phyloP scores from a whole-genome alignment of 2,888 invertebrate species.

The Trichacis sp. region DNA sequence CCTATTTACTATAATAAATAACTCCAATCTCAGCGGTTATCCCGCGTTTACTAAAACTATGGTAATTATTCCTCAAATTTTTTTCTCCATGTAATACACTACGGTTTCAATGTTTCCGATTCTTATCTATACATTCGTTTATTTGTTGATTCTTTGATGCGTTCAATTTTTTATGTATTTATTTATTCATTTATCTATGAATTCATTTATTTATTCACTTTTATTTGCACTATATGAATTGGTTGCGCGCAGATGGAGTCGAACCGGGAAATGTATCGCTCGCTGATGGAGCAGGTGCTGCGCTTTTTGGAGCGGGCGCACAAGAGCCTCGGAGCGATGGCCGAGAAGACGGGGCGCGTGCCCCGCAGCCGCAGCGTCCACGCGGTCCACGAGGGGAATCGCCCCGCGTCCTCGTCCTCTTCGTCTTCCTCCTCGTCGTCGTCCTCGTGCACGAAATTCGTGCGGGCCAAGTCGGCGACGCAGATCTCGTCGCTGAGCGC shows the following conservation, averaged over 20 bases:
- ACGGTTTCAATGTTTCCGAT: too few species aligned
- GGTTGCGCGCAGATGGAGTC: constrained; percentile 79
- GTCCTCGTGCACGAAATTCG: constrained; percentile 54
- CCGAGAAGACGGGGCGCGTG: constrained; percentile 65
- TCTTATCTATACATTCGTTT: too few species aligned
- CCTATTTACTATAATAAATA: too few species aligned
- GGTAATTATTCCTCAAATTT: too few species aligned
- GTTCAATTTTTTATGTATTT: too few species aligned
- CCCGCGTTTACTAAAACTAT: too few species aligned
- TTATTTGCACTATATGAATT: too few species aligned
- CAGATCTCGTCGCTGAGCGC: constrained; percentile 65
- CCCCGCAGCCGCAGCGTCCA: constrained; percentile 72
- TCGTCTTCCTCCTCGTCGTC: constrained; percentile 30
- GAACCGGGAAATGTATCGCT: constrained; percentile 80
- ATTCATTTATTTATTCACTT: too few species aligned
- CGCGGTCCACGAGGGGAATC: constrained; percentile 63
- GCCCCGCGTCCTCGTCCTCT: constrained; percentile 42
- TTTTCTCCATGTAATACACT: too few species aligned
- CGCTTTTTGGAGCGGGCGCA: constrained; percentile 78
- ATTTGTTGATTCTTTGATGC: too few species aligned
- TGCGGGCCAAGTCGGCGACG: constrained; percentile 68
- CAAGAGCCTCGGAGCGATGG: constrained; percentile 74
- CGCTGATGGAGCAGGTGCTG: constrained; percentile 79
- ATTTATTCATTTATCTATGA: too few species aligned
- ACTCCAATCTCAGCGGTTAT: too few species aligned